These are phyloP conservation scores for Dusona sp. DNA, from an alignment of 2,888 invertebrate genomes.

Conservation along the genomic window DNA sequence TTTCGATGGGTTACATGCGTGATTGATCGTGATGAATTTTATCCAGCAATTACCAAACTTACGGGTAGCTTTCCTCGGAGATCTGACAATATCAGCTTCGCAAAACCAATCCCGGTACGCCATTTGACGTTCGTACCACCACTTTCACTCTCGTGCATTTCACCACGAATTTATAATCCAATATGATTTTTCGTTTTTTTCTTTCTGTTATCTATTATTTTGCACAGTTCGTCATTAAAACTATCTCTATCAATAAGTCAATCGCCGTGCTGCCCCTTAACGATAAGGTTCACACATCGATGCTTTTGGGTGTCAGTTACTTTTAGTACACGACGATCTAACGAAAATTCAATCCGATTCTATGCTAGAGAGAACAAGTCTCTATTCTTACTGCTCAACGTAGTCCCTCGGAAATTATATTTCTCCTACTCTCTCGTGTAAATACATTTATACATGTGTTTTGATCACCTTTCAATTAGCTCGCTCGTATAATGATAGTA, in stretches of 20 bases:
- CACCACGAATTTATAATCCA: conserved; percentile 62
- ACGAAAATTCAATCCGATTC: conserved; percentile 30
- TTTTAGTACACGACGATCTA: conserved; percentile 28
- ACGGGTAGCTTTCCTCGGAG: conserved; percentile 70
- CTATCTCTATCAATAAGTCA: conserved; percentile 2
- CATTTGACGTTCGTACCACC: conserved; percentile 72
- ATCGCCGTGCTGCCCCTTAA: conserved; percentile 19
- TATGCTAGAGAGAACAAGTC: conserved; percentile 15
- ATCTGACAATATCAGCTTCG: conserved; percentile 65
- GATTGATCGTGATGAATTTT: conserved; percentile 2
- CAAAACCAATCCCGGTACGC: conserved; percentile 68
- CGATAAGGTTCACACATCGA: background rate
- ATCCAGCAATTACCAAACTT: conserved; percentile 63
- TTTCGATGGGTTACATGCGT: background rate
- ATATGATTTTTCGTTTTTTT: conserved; percentile 24
- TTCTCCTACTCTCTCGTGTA: conserved; percentile 2
- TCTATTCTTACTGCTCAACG: conserved; percentile 20
- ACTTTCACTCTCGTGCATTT: conserved; percentile 73
- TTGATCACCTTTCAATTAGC: conserved; percentile 26
- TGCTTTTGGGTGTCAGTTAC: background rate
- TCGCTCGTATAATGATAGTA: background rate
- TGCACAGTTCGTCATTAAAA: conserved; percentile 32
- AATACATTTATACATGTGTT: background rate
- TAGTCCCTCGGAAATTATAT: conserved; percentile 15
- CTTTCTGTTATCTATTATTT: background rate